A percentile compares a stretch with the other conserved stretches of the same genome.
Evolutionary conservation across 2,113 vertebrate genomes (phyloP).

Genomic region (Macroglossus sobrinus): DNA sequence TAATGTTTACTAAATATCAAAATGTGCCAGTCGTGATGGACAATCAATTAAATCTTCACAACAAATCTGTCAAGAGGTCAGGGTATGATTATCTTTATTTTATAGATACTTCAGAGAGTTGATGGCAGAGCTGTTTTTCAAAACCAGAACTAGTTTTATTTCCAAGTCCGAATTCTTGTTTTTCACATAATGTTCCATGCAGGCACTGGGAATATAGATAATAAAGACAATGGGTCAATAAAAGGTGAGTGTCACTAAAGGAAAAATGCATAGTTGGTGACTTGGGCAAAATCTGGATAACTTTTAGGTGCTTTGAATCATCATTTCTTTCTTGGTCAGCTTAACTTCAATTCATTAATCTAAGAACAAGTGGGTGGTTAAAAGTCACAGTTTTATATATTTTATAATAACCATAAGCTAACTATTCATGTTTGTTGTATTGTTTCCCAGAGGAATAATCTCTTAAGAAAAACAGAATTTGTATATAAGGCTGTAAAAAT

Average conservation of each 20-base stretch:
- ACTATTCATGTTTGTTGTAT: not conserved
- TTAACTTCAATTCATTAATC: not conserved
- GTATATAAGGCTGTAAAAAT: not conserved
- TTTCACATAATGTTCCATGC: rapidly evolving
- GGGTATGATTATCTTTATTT: not conserved
- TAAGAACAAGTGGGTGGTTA: not conserved
- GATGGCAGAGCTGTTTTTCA: not conserved
- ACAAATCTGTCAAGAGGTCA: not conserved
- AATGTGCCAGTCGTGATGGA: not conserved
- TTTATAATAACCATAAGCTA: not conserved
- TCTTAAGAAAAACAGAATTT: not conserved
- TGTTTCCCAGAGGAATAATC: not conserved
- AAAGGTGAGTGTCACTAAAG: not conserved
- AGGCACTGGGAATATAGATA: too few relatives aligned
- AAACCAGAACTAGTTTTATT: not conserved
- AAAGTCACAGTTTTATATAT: not conserved
- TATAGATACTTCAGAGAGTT: not conserved
- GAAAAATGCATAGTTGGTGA: not conserved
- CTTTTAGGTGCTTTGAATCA: not conserved
- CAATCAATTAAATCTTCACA: not conserved
- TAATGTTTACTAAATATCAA: not conserved
- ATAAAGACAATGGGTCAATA: not conserved
- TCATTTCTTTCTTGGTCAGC: not conserved
- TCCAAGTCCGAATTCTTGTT: not conserved
- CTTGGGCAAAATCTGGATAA: not conserved